Base-by-base conservation (phyloP, 1,140 invertebrate genomes). In the Hylyphantes graminicola region DNA sequence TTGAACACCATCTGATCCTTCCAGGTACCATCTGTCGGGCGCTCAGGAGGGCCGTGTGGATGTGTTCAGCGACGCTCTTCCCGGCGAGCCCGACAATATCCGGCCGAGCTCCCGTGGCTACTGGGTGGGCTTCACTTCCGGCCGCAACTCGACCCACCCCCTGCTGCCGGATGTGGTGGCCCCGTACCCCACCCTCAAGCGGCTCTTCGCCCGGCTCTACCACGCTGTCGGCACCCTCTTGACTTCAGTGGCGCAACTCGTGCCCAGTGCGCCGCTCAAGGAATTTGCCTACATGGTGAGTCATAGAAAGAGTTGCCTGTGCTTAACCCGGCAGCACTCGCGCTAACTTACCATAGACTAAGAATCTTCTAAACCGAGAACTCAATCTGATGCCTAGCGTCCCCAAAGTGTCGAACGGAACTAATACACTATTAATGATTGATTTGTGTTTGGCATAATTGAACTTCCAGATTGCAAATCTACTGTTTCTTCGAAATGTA, bases 41-140 rank as follows among this genome's bases (percentile, higher is more conserved):
- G 67, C 64, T 7, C 79, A 74, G 64, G 54, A 59, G 35, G 79
- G 64, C 35, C 12, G 63, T 0, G 8, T 85, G 15, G 82, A 85
- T 64, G 21, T 86, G 11, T 88, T 88, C 50, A 74, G 70, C 5
- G 77, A 87, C 61, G 19, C 61, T 61, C 90, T 97, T 73, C 95
- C 95, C 63, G 96, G 95, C 87, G 77, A 91, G 7, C 94, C 94
- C 15, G 96, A 97, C 89, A 96, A 96, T 88, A 89, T 96, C 59
- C 92, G 94, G 67, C 89, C 89, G 0, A 93, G 94, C 88, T 92
- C 91, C 17, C 89, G 92, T 48, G 93, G 93, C 51, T 92, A 94
- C 86, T 91, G 94, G 77, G 91, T 95, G 0, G 91, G 91, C 7
- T 87, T 95, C 15, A 89, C 93, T 13, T 51, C 88, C 0, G 88